Evolutionary conservation across 2,113 vertebrate species (phyloP).

Genomic region (Phocoena phocoena): DNA sequence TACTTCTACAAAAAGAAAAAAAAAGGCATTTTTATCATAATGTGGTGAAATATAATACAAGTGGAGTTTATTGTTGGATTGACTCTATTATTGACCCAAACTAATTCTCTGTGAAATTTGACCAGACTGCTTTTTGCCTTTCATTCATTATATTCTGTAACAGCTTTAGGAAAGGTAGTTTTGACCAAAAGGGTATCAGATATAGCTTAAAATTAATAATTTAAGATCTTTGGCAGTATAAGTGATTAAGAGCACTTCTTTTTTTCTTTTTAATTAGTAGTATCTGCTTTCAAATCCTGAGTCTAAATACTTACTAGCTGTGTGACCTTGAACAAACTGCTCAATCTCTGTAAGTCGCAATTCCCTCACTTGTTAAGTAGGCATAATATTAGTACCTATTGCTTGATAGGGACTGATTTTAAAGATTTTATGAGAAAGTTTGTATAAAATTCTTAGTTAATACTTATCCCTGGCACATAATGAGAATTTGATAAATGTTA

Average conservation of each 20-base stretch:
- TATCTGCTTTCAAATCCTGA: background rate
- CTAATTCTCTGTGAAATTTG: conserved; percentile 35
- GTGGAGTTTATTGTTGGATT: background rate
- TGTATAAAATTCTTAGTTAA: background rate
- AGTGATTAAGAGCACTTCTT: background rate
- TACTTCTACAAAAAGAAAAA: background rate
- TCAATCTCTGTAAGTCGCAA: background rate
- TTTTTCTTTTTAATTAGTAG: background rate
- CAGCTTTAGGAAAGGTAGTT: background rate
- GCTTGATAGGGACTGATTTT: background rate
- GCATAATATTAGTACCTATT: background rate
- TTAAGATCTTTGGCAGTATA: background rate
- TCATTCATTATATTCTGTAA: background rate
- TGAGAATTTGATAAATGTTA: background rate
- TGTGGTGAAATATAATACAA: background rate
- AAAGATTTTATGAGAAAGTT: background rate
- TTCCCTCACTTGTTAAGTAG: background rate
- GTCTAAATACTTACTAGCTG: background rate
- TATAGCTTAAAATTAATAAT: conserved; percentile 17
- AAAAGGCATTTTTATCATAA: background rate
- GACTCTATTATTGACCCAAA: background rate
- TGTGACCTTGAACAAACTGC: background rate
- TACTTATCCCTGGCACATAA: background rate
- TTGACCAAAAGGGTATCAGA: background rate
- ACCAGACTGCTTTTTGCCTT: background rate